Evolutionary conservation across 1,140 invertebrate genomes (phyloP).

Genomic region (Macrosteles quadrilineatus): DNA sequence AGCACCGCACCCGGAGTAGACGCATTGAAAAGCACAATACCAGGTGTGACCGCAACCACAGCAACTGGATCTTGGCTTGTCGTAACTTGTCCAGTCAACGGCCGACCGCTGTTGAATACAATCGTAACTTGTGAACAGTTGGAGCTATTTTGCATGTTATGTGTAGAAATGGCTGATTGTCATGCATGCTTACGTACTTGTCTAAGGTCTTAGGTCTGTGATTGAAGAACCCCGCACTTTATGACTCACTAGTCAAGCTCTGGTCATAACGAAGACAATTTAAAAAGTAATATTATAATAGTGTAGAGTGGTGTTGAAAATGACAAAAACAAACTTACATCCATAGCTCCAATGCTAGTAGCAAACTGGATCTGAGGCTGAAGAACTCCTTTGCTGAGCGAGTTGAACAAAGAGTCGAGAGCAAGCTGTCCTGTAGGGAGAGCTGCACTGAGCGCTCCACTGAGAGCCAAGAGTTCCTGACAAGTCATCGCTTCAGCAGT

Average conservation of each 20-base stretch:
- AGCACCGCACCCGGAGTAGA: slow-evolving; percentile 35
- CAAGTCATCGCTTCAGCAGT: slow-evolving; percentile 73
- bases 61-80: slow-evolving; percentile 33
- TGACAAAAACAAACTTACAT: slow-evolving; percentile 19
- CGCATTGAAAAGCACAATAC: slow-evolving; percentile 33
- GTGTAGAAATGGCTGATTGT: no score
- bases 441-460: slow-evolving; percentile 86
- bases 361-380: slow-evolving; percentile 31
- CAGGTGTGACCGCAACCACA: slow-evolving; percentile 32
- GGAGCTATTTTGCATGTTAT: no score
- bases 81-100: slow-evolving; percentile 19
- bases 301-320: no score
- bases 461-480: slow-evolving; percentile 86
- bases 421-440: slow-evolving; percentile 85
- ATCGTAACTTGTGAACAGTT: no score
- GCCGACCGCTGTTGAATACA: neutral
- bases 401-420: slow-evolving; percentile 76
- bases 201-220: no score
- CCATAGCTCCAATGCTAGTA: neutral
- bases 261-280: no score
- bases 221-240: no score
- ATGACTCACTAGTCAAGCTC: no score
- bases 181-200: no score
- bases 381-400: slow-evolving; percentile 66
- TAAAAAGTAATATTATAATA: no score